phyloP scores from a whole-genome alignment of 1,140 invertebrate genomes.

The Tenebrio molitor region DNA sequence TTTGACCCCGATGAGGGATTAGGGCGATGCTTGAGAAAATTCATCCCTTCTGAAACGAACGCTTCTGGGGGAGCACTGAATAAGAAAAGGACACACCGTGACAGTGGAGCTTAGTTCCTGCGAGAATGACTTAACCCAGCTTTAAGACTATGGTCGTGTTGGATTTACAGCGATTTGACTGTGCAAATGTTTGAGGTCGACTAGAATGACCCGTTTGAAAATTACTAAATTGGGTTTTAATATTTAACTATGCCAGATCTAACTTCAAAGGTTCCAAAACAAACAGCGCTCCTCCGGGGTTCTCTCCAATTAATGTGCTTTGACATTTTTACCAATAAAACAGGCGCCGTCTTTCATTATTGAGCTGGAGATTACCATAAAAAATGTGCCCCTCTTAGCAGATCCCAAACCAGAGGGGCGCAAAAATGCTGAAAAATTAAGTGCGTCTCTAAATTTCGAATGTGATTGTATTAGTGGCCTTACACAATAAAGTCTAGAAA shows the following conservation, averaged over 20 bases:
- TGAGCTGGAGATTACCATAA: too few relatives aligned
- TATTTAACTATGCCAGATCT: background rate
- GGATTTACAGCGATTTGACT: constrained; percentile 40
- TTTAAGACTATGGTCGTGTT: constrained; percentile 42
- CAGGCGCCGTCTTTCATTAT: too few relatives aligned
- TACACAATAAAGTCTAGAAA: too few relatives aligned
- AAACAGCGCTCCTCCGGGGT: too few relatives aligned
- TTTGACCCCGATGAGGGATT: constrained; percentile 34
- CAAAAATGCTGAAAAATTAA: too few relatives aligned
- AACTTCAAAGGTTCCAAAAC: background rate
- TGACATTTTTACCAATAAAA: too few relatives aligned
- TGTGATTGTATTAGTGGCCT: too few relatives aligned
- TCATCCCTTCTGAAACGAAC: constrained; percentile 20
- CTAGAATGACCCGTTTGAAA: constrained; percentile 16
- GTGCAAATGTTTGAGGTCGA: constrained; percentile 40
- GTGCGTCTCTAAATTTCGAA: too few relatives aligned
- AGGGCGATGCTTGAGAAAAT: constrained; percentile 25
- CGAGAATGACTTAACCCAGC: constrained; percentile 42
- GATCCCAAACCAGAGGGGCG: too few relatives aligned
- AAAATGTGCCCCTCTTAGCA: too few relatives aligned
- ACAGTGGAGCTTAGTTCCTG: constrained; percentile 25
- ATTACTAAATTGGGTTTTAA: constrained; percentile 37
- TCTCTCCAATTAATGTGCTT: too few relatives aligned
- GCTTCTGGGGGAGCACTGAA: background rate
- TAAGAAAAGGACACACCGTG: constrained; percentile 31